Base-by-base conservation (phyloP, 2,113 vertebrate genomes). In the Leptobrachium ailaonicum region DNA sequence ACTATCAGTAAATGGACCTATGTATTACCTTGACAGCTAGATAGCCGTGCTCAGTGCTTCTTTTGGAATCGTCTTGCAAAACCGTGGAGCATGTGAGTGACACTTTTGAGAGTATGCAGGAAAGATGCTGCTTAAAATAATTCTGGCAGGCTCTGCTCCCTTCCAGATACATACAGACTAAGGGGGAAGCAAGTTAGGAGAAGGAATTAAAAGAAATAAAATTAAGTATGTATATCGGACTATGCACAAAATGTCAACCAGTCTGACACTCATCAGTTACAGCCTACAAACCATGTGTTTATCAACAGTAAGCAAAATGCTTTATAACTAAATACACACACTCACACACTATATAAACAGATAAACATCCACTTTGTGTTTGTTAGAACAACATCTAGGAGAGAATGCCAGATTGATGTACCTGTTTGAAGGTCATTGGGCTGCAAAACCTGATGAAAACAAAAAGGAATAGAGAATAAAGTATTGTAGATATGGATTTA, bases 121-220 rank as follows among this genome's bases (percentile, higher is more conserved):
- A 63, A 67, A 87, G 85, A 6, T 87, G 88, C 53, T 85, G 85
- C 68, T 0, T 87, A 86, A 92, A 93, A 80, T 92, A 86, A 43
- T 90, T 86, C 62, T 86, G 90, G 10, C 94, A 94, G 76, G 89
- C 75, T 14, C 56, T 45, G 77, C 94, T 96, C 84, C 94, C 92
- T 84, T 96, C 95, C 73, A 96, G 41, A 80, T 94, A 94, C 92
- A 95, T 92, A 82, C 92, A 94, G 41, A 90, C 96, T 97, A 81
- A 0, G 0, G 41, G 20, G 20, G 20, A 32, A 32, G 20, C 8
- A 8, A 50, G 47, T 50, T 4, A 13, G 2, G 12, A 45, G 5
- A 45, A 8, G n/a, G 43, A 45, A 2, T 3, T n/a, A 45, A 11
- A 3, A 67, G 9, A 42, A 2, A 68, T 12, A 43, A 41, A 10